Evolutionary conservation across 1,140 invertebrate species (phyloP).

Genomic region (Drosophila suzukii): DNA sequence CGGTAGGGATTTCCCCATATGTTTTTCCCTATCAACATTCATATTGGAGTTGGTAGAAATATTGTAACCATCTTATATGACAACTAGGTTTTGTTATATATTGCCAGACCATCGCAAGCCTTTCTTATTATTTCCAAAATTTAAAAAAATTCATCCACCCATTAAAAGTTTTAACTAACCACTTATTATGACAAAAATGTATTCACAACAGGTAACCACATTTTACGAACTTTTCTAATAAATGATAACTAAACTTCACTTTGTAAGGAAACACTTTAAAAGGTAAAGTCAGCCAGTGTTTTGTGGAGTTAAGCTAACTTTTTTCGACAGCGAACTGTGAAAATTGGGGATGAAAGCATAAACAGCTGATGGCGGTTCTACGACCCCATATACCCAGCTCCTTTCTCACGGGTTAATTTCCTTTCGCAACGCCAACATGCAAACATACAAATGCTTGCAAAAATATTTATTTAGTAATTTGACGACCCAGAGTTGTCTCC

Average conservation of each 20-base stretch:
- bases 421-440: slow-evolving; percentile 20
- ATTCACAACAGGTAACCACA: slow-evolving; percentile 3
- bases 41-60: neutral
- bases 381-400: neutral
- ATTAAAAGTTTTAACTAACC: slow-evolving; percentile 14
- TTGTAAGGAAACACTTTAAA: slow-evolving; percentile 11
- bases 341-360: slow-evolving; percentile 27
- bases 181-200: slow-evolving; percentile 1
- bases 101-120: neutral
- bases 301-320: slow-evolving; percentile 30
- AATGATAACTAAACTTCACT: slow-evolving; percentile 6
- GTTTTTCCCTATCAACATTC: neutral
- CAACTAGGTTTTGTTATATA: too few relatives aligned
- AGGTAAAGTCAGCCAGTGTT: slow-evolving; percentile 26
- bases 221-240: slow-evolving; percentile 26
- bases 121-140: neutral
- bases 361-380: slow-evolving; percentile 29
- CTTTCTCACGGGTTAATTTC: slow-evolving; percentile 37
- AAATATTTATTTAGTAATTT: slow-evolving; percentile 43
- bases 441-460: slow-evolving; percentile 42
- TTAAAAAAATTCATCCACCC: neutral
- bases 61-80: too few relatives aligned
- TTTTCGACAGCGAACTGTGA: neutral
- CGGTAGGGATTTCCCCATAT: slow-evolving; percentile 17
- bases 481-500: slow-evolving; percentile 18